A percentile compares a stretch with the other conserved stretches of the same genome.
These are phyloP conservation scores for Leucozona laternaria DNA, from an alignment of 2,888 invertebrate genomes.

Conservation along the genomic window DNA sequence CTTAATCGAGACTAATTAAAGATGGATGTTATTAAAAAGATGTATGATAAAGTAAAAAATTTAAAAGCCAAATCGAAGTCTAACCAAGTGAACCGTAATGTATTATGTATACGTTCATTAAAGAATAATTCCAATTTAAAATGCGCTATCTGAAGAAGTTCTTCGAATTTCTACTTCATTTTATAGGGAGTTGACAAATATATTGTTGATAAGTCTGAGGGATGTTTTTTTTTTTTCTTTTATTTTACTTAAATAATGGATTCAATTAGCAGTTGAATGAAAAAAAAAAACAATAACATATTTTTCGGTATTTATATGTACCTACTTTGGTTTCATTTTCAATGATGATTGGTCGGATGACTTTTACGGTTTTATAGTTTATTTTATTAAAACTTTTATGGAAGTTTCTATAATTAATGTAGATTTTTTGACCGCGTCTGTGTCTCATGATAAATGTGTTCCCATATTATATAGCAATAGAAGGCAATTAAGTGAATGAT, in stretches of 20 bases:
- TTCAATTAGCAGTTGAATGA: slow-evolving; percentile 4
- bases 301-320: slow-evolving; percentile 28
- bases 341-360: neutral
- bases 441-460: slow-evolving; percentile 35
- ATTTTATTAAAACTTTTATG: slow-evolving; percentile 7
- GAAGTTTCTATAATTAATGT: slow-evolving; percentile 6
- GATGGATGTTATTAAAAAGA: too few species aligned
- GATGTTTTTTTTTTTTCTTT: neutral
- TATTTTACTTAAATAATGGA: slow-evolving; percentile 8
- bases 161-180: slow-evolving; percentile 12
- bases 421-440: slow-evolving; percentile 10
- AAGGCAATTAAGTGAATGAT: slow-evolving; percentile 42
- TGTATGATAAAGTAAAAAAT: too few species aligned
- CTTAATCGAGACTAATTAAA: too few species aligned
- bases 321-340: neutral
- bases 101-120: neutral
- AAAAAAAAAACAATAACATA: slow-evolving; percentile 5
- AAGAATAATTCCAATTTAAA: slow-evolving; percentile 4
- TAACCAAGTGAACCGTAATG: neutral
- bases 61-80: too few species aligned
- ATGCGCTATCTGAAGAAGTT: slow-evolving; percentile 10
- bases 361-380: slow-evolving; percentile 13
- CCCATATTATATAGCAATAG: slow-evolving; percentile 32
- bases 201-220: slow-evolving; percentile 49
- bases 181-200: slow-evolving; percentile 50